Percentiles rank a stretch among this genome's conserved stretches.
phyloP scores from a whole-genome alignment of 2,888 invertebrate genomes.

The Cantharis rustica region DNA sequence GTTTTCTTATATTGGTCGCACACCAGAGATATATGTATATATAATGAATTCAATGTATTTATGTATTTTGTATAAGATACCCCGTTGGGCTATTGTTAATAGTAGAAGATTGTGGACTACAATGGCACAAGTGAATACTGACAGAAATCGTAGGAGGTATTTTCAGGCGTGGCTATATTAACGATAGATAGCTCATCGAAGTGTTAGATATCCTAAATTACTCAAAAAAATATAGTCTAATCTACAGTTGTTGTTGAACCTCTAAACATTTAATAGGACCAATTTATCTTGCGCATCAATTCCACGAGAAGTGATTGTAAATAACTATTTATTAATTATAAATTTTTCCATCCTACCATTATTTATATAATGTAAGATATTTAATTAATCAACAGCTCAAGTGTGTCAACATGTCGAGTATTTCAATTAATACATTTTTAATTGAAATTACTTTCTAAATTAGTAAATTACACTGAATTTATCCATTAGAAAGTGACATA shows the following conservation, averaged over 20 bases:
- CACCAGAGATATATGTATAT: constrained; percentile 55
- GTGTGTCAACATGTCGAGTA: not conserved
- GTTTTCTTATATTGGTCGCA: constrained; percentile 37
- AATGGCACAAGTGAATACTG: constrained; percentile 53
- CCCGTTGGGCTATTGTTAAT: constrained; percentile 57
- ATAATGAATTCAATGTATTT: constrained; percentile 59
- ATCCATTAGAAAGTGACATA: not conserved
- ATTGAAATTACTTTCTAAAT: not conserved
- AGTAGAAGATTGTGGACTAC: constrained; percentile 55
- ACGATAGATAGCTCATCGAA: constrained; percentile 49
- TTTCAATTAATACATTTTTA: not conserved
- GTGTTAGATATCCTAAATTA: constrained; percentile 50
- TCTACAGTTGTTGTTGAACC: constrained; percentile 27
- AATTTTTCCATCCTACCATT: not conserved
- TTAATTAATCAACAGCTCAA: not conserved
- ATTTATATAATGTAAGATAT: not conserved
- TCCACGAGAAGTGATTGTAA: not conserved
- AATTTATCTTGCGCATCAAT: not conserved
- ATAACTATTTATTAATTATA: not conserved
- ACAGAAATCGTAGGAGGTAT: constrained; percentile 54
- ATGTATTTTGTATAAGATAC: constrained; percentile 58
- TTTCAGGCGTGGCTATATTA: constrained; percentile 47
- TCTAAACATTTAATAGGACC: not conserved
- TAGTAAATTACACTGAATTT: not conserved
- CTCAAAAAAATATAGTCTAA: constrained; percentile 47